Percentiles rank a stretch among this genome's conserved stretches.
Evolutionary conservation across 2,888 invertebrate genomes (phyloP).

Genomic region (Salpingus planirostris): DNA sequence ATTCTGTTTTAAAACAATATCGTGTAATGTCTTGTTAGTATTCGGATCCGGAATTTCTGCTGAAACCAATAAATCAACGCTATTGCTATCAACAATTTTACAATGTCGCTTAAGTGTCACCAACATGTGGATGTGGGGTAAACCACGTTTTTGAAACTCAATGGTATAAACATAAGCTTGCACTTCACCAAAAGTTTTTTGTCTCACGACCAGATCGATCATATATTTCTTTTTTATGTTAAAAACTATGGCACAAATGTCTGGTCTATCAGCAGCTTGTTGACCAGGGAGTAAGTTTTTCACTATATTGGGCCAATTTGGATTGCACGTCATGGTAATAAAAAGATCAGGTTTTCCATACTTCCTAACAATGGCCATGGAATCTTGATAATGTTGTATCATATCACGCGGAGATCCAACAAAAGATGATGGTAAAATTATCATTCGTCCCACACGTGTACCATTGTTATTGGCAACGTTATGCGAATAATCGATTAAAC

Average conservation of each 20-base stretch:
- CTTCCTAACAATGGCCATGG: too few species aligned
- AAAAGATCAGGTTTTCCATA: too few species aligned
- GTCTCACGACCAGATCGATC: too few species aligned
- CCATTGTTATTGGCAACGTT: slow-evolving; percentile 16
- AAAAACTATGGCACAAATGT: too few species aligned
- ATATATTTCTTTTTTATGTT: too few species aligned
- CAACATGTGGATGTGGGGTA: slow-evolving; percentile 8
- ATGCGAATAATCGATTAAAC: too few species aligned
- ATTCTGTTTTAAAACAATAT: not conserved
- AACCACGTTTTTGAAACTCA: too few species aligned
- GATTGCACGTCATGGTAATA: too few species aligned
- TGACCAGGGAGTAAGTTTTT: slow-evolving; percentile 25
- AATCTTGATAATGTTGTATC: too few species aligned
- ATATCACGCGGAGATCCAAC: too few species aligned
- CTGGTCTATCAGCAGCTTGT: too few species aligned
- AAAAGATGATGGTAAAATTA: slow-evolving; percentile 17
- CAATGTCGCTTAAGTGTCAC: not conserved
- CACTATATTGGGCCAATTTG: too few species aligned
- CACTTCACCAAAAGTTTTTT: slow-evolving; percentile 1
- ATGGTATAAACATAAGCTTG: slow-evolving; percentile 8
- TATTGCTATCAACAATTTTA: not conserved
- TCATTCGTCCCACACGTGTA: slow-evolving; percentile 22
- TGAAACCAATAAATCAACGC: slow-evolving; percentile 1
- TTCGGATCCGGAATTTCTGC: slow-evolving; percentile 2
- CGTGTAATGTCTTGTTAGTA: not conserved